Evolutionary conservation across 2,888 invertebrate species (phyloP).

Genomic region (Eudemis profundana): DNA sequence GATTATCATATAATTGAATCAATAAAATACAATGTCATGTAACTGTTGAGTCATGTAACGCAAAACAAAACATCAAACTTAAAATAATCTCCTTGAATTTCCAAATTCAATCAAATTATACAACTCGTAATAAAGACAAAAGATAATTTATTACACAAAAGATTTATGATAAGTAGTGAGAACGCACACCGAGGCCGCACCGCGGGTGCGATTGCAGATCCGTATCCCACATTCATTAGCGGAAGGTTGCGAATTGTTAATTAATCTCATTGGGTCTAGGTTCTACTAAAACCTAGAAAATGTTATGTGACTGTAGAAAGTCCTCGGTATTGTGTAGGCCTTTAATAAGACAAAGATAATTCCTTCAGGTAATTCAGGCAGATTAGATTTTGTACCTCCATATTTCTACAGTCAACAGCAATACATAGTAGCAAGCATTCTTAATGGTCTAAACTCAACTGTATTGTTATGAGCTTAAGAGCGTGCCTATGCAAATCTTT

Average conservation of each 20-base stretch:
- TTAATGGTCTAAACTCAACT: too few relatives aligned
- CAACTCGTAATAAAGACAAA: constrained; percentile 39
- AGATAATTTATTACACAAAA: constrained; percentile 32
- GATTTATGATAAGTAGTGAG: constrained; percentile 27
- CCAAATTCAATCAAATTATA: constrained; percentile 21
- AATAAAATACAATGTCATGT: too few relatives aligned
- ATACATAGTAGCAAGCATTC: too few relatives aligned
- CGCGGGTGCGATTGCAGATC: constrained; percentile 44
- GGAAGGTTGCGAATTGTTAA: constrained; percentile 57
- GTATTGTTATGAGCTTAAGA: too few relatives aligned
- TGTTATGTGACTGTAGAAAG: background rate
- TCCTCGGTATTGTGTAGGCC: background rate
- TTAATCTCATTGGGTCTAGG: background rate
- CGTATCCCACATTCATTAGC: constrained; percentile 68
- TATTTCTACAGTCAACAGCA: too few relatives aligned
- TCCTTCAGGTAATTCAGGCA: too few relatives aligned
- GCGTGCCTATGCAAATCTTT: too few relatives aligned
- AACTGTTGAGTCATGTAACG: background rate
- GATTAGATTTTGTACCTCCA: too few relatives aligned
- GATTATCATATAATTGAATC: too few relatives aligned
- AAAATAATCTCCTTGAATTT: constrained; percentile 9
- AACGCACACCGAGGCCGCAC: constrained; percentile 40
- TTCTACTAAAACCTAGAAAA: background rate
- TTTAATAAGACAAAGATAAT: too few relatives aligned
- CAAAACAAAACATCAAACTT: background rate